Percentiles rank a stretch among this genome's conserved stretches.
These are phyloP conservation scores for Steinernema carpocapsae DNA, from an alignment of 2,888 invertebrate species.

Conservation along the genomic window DNA sequence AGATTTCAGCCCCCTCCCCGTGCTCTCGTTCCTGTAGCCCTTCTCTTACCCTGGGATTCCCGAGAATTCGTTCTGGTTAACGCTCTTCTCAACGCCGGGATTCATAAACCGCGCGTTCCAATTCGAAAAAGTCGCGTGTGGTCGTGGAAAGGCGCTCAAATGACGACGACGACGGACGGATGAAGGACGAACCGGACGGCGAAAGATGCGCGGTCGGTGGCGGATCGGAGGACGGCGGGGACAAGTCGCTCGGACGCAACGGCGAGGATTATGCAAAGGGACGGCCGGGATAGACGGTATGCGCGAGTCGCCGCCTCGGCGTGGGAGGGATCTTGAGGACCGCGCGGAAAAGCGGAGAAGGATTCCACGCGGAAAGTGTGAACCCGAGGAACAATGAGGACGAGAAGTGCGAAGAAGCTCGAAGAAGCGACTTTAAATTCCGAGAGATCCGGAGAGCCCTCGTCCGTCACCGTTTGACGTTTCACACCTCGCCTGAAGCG, in stretches of 20 bases:
- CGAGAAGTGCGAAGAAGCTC: background rate
- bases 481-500: background rate
- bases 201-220: background rate
- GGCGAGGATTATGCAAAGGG: constrained; percentile 13
- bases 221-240: background rate
- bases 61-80: background rate
- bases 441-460: too few species aligned
- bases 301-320: constrained; percentile 19
- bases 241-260: constrained; percentile 6
- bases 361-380: constrained; percentile 14
- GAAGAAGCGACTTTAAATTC: background rate
- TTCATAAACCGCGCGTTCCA: constrained; percentile 9
- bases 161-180: constrained; percentile 7
- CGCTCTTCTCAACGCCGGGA: background rate
- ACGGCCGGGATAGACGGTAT: background rate
- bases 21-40: too few species aligned
- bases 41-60: constrained; percentile 5
- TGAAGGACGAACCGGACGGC: constrained; percentile 5
- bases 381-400: background rate
- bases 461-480: background rate
- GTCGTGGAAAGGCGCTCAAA: constrained; percentile 13
- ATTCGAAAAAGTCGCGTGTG: constrained; percentile 18
- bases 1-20: background rate
- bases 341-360: background rate
- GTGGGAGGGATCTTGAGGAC: constrained; percentile 29